Conservation (phyloP, 2,888 invertebrate genomes). For the Gymnocheta viridis region DNA sequence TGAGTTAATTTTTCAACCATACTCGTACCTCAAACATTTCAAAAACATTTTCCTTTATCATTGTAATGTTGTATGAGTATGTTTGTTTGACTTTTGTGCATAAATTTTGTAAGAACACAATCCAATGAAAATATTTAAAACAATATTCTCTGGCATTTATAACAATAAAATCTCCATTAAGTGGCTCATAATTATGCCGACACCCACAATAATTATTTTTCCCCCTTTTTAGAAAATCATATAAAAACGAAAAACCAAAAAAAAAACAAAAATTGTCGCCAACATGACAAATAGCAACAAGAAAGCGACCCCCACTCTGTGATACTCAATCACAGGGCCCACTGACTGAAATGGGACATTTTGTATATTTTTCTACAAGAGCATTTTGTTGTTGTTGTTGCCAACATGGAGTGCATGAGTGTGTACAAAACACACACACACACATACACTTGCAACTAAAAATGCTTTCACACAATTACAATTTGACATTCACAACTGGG, state of each 20-base stretch:
- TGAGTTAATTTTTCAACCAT: neutral
- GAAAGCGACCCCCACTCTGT: conserved; percentile 47
- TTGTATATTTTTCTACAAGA: neutral
- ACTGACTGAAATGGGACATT: conserved; percentile 1
- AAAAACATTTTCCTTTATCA: neutral
- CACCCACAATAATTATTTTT: conserved; percentile 66
- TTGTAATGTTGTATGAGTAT: conserved; percentile 5
- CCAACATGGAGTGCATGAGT: neutral
- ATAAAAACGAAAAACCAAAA: conserved; percentile 12
- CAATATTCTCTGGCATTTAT: conserved; percentile 54
- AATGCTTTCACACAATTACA: conserved; percentile 52
- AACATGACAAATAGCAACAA: conserved; percentile 63
- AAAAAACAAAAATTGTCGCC: conserved; percentile 59
- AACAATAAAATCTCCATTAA: conserved; percentile 62
- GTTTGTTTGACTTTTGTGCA: conserved; percentile 14
- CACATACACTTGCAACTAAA: conserved; percentile 1
- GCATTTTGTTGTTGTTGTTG: conserved; percentile 1
- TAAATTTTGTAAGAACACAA: conserved; percentile 5
- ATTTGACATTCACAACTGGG: conserved; percentile 57
- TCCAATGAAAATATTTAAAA: conserved; percentile 40
- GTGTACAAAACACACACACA: neutral
- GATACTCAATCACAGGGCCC: conserved; percentile 47
- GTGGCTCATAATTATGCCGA: conserved; percentile 65
- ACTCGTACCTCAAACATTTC: too few species aligned
- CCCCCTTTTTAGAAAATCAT: conserved; percentile 30